Base-by-base conservation (phyloP, 2,888 invertebrate species). In the Syrphus vitripennis region DNA sequence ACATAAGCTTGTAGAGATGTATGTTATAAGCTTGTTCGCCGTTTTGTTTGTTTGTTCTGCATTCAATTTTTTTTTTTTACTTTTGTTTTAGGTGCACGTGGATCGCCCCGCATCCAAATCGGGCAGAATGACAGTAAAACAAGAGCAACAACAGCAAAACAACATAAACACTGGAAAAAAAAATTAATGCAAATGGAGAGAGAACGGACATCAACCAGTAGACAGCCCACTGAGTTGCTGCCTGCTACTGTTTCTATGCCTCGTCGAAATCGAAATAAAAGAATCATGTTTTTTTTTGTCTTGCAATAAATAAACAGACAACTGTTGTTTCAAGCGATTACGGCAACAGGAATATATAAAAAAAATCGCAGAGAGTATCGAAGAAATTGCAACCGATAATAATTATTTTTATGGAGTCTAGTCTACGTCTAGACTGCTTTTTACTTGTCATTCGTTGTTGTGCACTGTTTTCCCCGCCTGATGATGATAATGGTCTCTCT, bases 331-430 rank as follows among this genome's bases (percentile, higher is more conserved):
- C 77, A 63, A 55, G 59, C 45, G 70, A 53, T 34, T 55, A 55
- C 42, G 29, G 42, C 42, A 29, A 19, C 10, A 53, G 2, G 12
- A 37, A 45, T 29, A 65, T 14, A 40, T 1, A 69, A 63, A 75
- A 72, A 67, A 34, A 69, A 75, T 48, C 83, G 50, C 67, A 67
- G n/a, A 69, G 88, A 88, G 89, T 89, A 90, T 82, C 86, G 89
- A 90, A 91, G 92, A 91, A 91, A 92, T 91, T 91, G 91, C 91
- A 91, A 89, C 92, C 92, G 91, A 91, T 91, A 91, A 91, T 91
- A 91, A 91, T 91, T 91, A 91, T 91, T 92, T 91, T 91, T 91
- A 91, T 91, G 91, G 91, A 92, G 91, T 91, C 91, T 91, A 92
- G 91, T 91, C 91, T 91, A 89, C 90, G 91, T 91, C 91, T 91